These are phyloP conservation scores for Apotomis betuletana DNA, from an alignment of 2,888 invertebrate species.

Conservation along the genomic window DNA sequence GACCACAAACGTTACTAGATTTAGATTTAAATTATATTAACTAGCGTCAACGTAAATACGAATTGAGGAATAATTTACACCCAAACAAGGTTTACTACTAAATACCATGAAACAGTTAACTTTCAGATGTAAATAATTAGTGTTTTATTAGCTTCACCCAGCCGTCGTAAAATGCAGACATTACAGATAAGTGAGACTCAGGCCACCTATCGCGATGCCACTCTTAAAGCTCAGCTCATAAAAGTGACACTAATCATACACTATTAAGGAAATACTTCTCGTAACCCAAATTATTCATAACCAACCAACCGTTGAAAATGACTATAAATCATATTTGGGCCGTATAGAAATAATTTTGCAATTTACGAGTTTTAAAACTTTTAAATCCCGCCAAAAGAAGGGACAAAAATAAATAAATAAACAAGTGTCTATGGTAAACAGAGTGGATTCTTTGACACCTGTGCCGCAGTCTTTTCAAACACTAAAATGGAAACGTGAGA, in stretches of 20 bases:
- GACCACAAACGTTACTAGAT: no score
- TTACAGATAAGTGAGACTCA: conserved; percentile 22
- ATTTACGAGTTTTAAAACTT: no score
- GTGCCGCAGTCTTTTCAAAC: conserved; percentile 33
- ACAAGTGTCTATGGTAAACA: conserved; percentile 20
- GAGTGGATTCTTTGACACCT: conserved; percentile 32
- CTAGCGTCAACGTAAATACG: no score
- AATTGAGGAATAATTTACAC: not conserved
- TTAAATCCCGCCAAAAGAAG: not conserved
- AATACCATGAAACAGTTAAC: conserved; percentile 13
- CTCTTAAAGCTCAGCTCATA: conserved; percentile 12
- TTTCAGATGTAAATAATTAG: conserved; percentile 14
- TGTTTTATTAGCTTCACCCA: conserved; percentile 21
- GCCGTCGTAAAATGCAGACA: conserved; percentile 11
- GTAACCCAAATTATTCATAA: conserved; percentile 19
- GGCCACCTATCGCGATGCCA: conserved; percentile 27
- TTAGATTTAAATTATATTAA: no score
- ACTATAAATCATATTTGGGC: not conserved
- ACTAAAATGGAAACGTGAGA: conserved; percentile 47
- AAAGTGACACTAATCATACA: conserved; percentile 24
- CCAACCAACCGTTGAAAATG: not conserved
- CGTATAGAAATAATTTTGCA: no score
- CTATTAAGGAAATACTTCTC: conserved; percentile 17
- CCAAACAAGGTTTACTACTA: conserved; percentile 1
- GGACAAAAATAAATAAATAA: conserved; percentile 7